Percentiles rank a stretch among this genome's conserved stretches.
Conservation (phyloP, 2,888 invertebrate genomes). For the Sesia apiformis region DNA sequence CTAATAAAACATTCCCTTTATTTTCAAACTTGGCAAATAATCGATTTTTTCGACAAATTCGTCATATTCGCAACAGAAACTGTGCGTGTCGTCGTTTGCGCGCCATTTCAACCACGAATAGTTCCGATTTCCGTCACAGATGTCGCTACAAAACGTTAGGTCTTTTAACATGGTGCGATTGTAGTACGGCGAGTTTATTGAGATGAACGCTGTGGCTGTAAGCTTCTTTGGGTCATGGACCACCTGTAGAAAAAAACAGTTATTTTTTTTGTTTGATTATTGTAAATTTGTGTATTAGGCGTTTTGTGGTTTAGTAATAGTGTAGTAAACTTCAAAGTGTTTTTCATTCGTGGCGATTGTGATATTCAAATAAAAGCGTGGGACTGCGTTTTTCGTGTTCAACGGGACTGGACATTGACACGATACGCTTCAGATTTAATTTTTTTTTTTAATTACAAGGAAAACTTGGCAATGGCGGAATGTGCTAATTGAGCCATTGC, state of each 20-base stretch:
- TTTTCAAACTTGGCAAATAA: slow-evolving; percentile 25
- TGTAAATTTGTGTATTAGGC: too few relatives aligned
- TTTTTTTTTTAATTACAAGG: too few relatives aligned
- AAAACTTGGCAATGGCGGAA: too few relatives aligned
- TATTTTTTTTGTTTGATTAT: background rate
- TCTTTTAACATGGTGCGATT: slow-evolving; percentile 20
- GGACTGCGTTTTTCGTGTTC: too few relatives aligned
- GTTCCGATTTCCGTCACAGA: slow-evolving; percentile 30
- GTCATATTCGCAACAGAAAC: slow-evolving; percentile 52
- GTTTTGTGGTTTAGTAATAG: too few relatives aligned
- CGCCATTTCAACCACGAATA: slow-evolving; percentile 53
- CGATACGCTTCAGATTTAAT: too few relatives aligned
- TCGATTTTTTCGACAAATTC: slow-evolving; percentile 27
- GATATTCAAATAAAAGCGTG: too few relatives aligned
- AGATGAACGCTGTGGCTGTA: slow-evolving; percentile 40
- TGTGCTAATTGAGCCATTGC: too few relatives aligned
- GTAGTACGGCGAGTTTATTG: slow-evolving; percentile 51
- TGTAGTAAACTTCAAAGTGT: too few relatives aligned
- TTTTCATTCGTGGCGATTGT: too few relatives aligned
- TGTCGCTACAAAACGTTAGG: slow-evolving; percentile 41
- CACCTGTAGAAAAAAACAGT: slow-evolving; percentile 26
- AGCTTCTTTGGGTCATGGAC: slow-evolving; percentile 36
- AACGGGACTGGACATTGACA: too few relatives aligned
- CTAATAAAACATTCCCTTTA: slow-evolving; percentile 21
- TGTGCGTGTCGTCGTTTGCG: slow-evolving; percentile 43